phyloP scores from a whole-genome alignment of 1,140 invertebrate genomes.

The Drosophila melanogaster region DNA sequence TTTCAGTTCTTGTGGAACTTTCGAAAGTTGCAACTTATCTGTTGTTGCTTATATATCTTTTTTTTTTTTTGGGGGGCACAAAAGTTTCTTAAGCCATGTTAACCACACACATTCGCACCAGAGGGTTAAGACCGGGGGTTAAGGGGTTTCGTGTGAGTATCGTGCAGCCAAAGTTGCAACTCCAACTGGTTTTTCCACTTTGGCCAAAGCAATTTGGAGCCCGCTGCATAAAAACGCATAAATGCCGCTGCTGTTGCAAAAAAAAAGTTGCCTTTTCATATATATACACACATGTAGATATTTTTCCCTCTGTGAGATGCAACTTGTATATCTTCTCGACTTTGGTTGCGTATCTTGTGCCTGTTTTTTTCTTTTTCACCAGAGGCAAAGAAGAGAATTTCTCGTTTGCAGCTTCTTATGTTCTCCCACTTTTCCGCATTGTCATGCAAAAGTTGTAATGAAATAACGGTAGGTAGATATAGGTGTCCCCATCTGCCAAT shows the following conservation, averaged over 20 bases:
- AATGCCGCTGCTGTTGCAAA: constrained; percentile 43
- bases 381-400: constrained; percentile 8
- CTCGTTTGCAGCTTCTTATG: constrained; percentile 24
- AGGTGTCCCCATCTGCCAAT: constrained; percentile 28
- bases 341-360: constrained; percentile 21
- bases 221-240: constrained; percentile 56
- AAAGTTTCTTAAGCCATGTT: constrained; percentile 83
- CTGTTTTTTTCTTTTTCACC: constrained; percentile 9
- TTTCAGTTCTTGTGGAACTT: constrained; percentile 64
- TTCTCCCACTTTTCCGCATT: constrained; percentile 52
- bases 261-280: constrained; percentile 45
- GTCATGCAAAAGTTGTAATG: constrained; percentile 80
- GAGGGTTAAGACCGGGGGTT: neutral
- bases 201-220: constrained; percentile 79
- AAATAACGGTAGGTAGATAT: constrained; percentile 64
- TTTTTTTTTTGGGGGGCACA: constrained; percentile 11
- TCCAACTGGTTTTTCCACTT: constrained; percentile 79
- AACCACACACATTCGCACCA: constrained; percentile 75
- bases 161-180: constrained; percentile 60
- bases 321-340: constrained; percentile 19
- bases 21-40: constrained; percentile 82
- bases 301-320: constrained; percentile 11
- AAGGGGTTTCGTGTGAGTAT: constrained; percentile 44
- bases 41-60: constrained; percentile 53
- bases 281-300: constrained; percentile 1